Base-by-base conservation (phyloP, 2,797 vertebrate genomes). In the Pseudotriccus pelzelni region DNA sequence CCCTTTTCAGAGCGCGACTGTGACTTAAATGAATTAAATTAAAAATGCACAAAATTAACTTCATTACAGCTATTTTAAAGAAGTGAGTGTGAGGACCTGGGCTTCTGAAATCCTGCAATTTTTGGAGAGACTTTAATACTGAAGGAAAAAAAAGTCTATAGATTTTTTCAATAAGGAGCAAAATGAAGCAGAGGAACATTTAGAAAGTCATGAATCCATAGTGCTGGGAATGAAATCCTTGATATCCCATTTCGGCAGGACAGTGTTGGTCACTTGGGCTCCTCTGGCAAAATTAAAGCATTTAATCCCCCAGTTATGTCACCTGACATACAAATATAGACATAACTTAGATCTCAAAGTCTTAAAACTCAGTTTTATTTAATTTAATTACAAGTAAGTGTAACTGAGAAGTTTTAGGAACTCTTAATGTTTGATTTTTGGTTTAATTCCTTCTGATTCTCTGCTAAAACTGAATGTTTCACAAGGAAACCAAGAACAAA, bases 261-360 rank as follows among this genome's bases (percentile, higher is more conserved):
- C 49, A 60, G 36, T 19, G 13, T 28, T 3, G 3, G 66, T 73
- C 70, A 63, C 6, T 91, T 18, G 36, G 19, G 34, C 14, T 59
- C 13, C 64, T 91, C 28, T 3, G 12, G 64, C 20, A 68, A 62
- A 46, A 58, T 7, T 2, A 17, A 60, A 10, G 4, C 3, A 30
- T 47, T 85, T 64, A 24, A 92, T 49, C 46, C 47, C 32, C 6
- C 34, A 46, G 13, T 4, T 10, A 8, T 17, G 16, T 4, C 58
- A 55, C 23, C 34, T 34, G 19, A 43, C 15, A 75, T 2, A 28
- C 39, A 9, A 63, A 55, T 1, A 0, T 0, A 56, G 52, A 6
- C 24, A 52, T 2, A 20, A 63, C 3, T 41, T 25, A 17, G 6
- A 49, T 25, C 21, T 49, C 7, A 10, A 68, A 63, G 18, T 19